Conservation (phyloP, 2,113 vertebrate species). For the Todiramphus chloris region DNA sequence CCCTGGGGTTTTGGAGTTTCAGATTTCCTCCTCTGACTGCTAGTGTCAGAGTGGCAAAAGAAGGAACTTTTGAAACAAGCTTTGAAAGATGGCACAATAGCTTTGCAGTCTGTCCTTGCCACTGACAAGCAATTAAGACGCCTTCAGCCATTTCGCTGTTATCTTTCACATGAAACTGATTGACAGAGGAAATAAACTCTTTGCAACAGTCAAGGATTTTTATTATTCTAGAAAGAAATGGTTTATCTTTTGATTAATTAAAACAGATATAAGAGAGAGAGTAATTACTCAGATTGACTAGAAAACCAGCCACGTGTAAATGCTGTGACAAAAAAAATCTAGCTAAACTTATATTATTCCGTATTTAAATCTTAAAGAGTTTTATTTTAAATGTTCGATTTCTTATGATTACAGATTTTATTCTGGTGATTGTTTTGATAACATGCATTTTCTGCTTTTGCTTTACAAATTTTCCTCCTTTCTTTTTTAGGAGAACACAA, state of each 20-base stretch:
- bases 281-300: not conserved
- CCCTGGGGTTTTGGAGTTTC: not conserved
- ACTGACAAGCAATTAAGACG: not conserved
- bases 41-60: not conserved
- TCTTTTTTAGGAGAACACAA: constrained; percentile 84
- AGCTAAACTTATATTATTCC: not conserved
- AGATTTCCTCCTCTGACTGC: not conserved
- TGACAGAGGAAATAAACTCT: not conserved
- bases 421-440: not conserved
- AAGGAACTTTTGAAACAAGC: not conserved
- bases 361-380: not conserved
- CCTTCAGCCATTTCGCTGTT: not conserved
- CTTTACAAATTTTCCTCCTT: not conserved
- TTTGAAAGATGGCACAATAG: not conserved
- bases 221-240: not conserved
- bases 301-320: not conserved
- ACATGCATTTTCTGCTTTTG: not conserved
- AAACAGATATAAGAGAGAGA: not conserved
- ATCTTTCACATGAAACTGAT: not conserved
- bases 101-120: not conserved
- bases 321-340: not conserved
- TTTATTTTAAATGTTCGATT: not conserved
- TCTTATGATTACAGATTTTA: not conserved
- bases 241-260: not conserved
- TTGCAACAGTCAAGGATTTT: not conserved